Evolutionary conservation across 2,888 invertebrate species (phyloP).

Genomic region (Agonum fuliginosum): DNA sequence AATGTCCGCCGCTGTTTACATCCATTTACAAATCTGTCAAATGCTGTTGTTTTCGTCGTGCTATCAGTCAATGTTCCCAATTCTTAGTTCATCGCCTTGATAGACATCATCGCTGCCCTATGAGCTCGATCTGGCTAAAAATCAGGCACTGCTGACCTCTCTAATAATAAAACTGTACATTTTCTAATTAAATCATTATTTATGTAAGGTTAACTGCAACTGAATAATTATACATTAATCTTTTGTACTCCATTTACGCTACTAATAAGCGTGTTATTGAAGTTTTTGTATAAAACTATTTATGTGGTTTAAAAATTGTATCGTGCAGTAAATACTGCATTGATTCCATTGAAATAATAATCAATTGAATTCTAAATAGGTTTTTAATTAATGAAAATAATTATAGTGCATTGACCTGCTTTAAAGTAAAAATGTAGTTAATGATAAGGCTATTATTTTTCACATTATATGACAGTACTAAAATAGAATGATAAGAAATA

Average conservation of each 20-base stretch:
- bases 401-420: constrained; percentile 1
- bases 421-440: not conserved
- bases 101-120: constrained; percentile 9
- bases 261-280: constrained; percentile 13
- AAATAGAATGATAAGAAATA: constrained; percentile 2
- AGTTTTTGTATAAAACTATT: constrained; percentile 9
- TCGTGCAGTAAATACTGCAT: not conserved
- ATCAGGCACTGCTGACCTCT: constrained; percentile 7
- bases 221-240: constrained; percentile 27
- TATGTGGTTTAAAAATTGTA: not conserved
- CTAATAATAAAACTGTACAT: not conserved
- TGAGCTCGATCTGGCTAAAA: not conserved
- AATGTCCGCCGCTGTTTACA: constrained; percentile 1
- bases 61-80: constrained; percentile 55
- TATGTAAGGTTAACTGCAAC: constrained; percentile 18
- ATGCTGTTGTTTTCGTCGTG: constrained; percentile 19
- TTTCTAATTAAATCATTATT: constrained; percentile 31
- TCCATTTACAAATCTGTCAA: constrained; percentile 9
- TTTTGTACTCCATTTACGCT: constrained; percentile 36
- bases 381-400: constrained; percentile 12
- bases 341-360: constrained; percentile 7
- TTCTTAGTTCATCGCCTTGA: constrained; percentile 46
- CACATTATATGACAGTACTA: not conserved
- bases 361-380: not conserved
- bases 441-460: not conserved